These are phyloP conservation scores for Tetrao urogallus DNA, from an alignment of 2,113 vertebrate genomes.

Conservation along the genomic window DNA sequence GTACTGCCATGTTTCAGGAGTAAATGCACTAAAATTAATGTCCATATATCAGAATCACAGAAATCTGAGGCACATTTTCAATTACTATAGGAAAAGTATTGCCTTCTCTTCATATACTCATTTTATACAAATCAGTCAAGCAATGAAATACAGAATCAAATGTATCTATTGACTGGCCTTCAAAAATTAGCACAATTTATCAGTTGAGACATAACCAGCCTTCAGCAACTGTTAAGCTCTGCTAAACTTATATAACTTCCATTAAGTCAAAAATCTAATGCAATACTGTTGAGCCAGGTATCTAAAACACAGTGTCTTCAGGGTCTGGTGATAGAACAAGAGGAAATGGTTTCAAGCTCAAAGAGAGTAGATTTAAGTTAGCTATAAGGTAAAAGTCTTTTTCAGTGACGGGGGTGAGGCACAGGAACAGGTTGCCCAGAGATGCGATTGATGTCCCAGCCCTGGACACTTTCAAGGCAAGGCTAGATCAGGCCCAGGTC, in stretches of 20 bases:
- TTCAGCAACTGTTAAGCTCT: neutral
- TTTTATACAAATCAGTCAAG: conserved; percentile 10
- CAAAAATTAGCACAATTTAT: conserved; percentile 25
- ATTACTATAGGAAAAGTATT: conserved; percentile 4
- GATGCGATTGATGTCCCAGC: too few species aligned
- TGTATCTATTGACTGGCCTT: conserved; percentile 10
- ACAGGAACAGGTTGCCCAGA: too few species aligned
- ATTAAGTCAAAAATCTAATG: neutral
- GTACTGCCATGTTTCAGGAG: neutral
- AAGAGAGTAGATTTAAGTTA: too few species aligned
- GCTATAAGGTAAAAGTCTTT: too few species aligned
- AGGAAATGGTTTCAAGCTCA: too few species aligned
- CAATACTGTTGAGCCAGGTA: neutral
- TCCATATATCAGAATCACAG: neutral
- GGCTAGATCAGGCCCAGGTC: too few species aligned
- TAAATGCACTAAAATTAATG: neutral
- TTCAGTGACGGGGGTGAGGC: too few species aligned
- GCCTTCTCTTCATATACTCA: neutral
- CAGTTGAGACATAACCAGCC: neutral
- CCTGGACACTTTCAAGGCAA: too few species aligned
- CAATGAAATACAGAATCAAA: conserved; percentile 40
- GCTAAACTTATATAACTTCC: neutral
- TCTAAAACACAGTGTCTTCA: neutral
- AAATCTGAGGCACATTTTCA: neutral
- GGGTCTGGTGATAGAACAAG: too few species aligned